Evolutionary conservation across 64 coral and sea anemone species (phyloP), one percentile per base, ranked within the genome.

Genomic region (Actinia equina): DNA sequence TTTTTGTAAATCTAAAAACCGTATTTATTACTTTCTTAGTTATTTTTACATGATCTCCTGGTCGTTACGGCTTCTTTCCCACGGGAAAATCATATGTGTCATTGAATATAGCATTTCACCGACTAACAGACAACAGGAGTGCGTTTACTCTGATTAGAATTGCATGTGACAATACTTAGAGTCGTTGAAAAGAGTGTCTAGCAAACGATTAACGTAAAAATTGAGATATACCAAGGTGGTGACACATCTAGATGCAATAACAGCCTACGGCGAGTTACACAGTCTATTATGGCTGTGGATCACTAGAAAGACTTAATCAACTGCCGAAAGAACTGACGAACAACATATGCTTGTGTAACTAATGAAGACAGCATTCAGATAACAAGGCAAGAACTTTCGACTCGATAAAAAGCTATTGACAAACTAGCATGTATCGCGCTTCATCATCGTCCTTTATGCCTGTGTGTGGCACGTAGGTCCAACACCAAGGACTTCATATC

Each of bases 201-300:
- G 69, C 69, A 37, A 74, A 74, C 69, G 69, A 61, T 63, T 86
- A 63, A 44, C 43, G 43, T 52, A 86, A 86, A 62, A 62, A 61
- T 62, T 63, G 22, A 59, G 41, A 56, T 60, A 42, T 52, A n/a
- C 17, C 18, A 65, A 49, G 22, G 56, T 55, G 57, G 63, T 59
- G 30, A 61, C 57, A 55, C 37, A 58, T 85, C 49, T 58, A 41
- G 59, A 6, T 41, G 52, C 37, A 37, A 44, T 25, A 62, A 42
- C 54, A 56, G 46, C 41, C 46, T 44, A 44, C 37, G 13, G 37
- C 41, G 17, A 30, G 46, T 43, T 65, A n/a, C 7, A 49, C 45
- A 49, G 7, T 49, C 45, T 49, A 49, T 49, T n/a, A n/a, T n/a
- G 45, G 45, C 45, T 49, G 45, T 49, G 7, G 3, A 49, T 49